These are phyloP conservation scores for Myrmecobius fasciatus DNA, from an alignment of 2,113 vertebrate species.

Conservation along the genomic window DNA sequence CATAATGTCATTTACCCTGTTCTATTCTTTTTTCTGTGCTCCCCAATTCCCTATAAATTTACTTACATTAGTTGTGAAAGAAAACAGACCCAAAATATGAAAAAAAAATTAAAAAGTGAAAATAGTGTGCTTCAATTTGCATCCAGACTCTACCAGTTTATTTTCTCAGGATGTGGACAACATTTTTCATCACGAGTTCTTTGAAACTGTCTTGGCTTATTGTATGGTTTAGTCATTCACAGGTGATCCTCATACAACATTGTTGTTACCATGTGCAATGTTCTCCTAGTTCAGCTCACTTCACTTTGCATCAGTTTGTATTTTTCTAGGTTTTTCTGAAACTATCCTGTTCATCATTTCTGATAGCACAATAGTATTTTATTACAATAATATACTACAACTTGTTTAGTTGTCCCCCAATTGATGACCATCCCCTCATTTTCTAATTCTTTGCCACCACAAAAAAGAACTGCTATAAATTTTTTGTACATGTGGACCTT, in stretches of 20 bases:
- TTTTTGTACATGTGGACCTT: neutral
- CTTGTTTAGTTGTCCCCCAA: neutral
- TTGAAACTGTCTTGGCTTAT: neutral
- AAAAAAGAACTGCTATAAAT: neutral
- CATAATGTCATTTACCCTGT: no score
- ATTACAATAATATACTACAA: neutral
- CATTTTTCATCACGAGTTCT: neutral
- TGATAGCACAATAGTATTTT: neutral
- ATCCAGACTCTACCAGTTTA: no score
- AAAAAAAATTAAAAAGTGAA: no score
- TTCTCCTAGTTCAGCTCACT: neutral
- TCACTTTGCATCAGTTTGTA: neutral
- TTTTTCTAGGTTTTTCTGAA: neutral
- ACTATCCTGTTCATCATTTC: neutral
- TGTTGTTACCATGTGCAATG: neutral
- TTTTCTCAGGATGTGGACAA: no score
- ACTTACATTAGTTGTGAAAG: no score
- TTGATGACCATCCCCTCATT: neutral
- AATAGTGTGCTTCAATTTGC: no score
- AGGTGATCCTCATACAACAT: neutral
- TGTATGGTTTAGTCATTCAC: neutral
- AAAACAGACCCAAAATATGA: no score
- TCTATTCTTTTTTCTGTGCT: no score
- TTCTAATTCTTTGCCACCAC: neutral
- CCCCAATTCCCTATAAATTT: no score